Conservation (phyloP, 1,140 invertebrate genomes). For the Anoplophora glabripennis region DNA sequence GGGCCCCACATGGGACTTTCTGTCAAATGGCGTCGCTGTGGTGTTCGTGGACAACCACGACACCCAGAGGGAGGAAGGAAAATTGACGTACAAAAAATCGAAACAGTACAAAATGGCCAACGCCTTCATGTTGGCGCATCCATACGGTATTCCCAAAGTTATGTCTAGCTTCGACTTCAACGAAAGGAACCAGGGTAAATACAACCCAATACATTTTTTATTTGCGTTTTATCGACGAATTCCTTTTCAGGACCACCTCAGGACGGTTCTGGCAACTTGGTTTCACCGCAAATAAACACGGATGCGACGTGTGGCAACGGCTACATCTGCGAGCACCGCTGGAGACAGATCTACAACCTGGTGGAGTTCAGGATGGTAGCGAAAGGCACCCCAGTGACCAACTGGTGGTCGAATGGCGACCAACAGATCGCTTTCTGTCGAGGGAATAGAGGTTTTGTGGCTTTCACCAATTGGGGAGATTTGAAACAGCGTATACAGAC, state of each 20-base stretch:
- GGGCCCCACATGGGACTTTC: conserved; percentile 55
- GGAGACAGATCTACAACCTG: conserved; percentile 79
- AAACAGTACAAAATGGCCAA: conserved; percentile 67
- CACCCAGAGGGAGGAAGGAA: conserved; percentile 53
- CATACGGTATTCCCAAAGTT: conserved; percentile 69
- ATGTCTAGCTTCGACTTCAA: conserved; percentile 76
- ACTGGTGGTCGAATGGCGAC: conserved; percentile 73
- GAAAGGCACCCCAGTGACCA: conserved; percentile 51
- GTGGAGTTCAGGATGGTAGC: conserved; percentile 68
- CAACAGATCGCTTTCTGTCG: conserved; percentile 76
- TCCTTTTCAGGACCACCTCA: conserved; percentile 59
- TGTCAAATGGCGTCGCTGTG: conserved; percentile 54
- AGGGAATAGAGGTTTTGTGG: conserved; percentile 66
- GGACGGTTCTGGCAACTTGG: conserved; percentile 60
- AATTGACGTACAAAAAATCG: conserved; percentile 57
- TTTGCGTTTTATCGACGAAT: not conserved
- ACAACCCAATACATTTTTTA: not conserved
- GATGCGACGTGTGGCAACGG: conserved; percentile 69
- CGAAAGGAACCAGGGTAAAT: conserved; percentile 52
- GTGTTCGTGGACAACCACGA: conserved; percentile 65
- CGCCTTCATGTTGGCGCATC: conserved; percentile 80
- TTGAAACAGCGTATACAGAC: conserved; percentile 60
- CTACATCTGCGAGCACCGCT: conserved; percentile 90
- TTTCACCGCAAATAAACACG: conserved; percentile 61
- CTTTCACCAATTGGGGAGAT: conserved; percentile 64